phyloP scores from a whole-genome alignment of 2,113 vertebrate genomes.

The Ophiodon elongatus region DNA sequence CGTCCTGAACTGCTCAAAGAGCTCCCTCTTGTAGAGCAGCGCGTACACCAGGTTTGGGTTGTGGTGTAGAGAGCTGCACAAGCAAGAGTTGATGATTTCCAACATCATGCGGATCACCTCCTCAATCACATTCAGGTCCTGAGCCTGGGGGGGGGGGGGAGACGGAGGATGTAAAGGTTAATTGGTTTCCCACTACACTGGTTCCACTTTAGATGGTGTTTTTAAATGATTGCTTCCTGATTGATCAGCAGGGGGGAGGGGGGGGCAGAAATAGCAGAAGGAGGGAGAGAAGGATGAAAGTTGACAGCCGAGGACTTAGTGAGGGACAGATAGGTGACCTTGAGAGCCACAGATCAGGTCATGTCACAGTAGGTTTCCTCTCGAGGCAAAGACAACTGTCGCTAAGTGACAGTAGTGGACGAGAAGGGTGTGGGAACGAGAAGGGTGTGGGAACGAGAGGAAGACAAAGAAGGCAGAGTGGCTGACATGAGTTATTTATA shows the following conservation, averaged over 20 bases:
- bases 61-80: constrained; percentile 95
- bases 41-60: constrained; percentile 98
- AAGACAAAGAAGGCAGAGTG: background rate
- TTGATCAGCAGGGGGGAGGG: constrained; percentile 57
- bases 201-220: constrained; percentile 69
- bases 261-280: constrained; percentile 15
- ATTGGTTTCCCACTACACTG: constrained; percentile 76
- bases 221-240: constrained; percentile 67
- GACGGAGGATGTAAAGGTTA: constrained; percentile 76
- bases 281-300: constrained; percentile 22
- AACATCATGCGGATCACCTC: constrained; percentile 99
- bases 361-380: constrained; percentile 42
- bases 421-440: constrained; percentile 9
- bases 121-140: constrained; percentile 97
- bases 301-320: constrained; percentile 49
- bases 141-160: constrained; percentile 86
- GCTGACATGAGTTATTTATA: constrained; percentile 21
- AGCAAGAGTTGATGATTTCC: constrained; percentile 98
- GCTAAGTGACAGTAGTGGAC: constrained; percentile 27
- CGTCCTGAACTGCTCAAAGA: constrained; percentile 96
- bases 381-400: constrained; percentile 15
- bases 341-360: constrained; percentile 45
- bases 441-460: background rate
- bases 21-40: constrained; percentile 96
- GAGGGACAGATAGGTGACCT: constrained; percentile 44